Evolutionary conservation across 2,888 invertebrate genomes (phyloP), one percentile per base, ranked within the genome.

Genomic region (Dolomedes plantarius): DNA sequence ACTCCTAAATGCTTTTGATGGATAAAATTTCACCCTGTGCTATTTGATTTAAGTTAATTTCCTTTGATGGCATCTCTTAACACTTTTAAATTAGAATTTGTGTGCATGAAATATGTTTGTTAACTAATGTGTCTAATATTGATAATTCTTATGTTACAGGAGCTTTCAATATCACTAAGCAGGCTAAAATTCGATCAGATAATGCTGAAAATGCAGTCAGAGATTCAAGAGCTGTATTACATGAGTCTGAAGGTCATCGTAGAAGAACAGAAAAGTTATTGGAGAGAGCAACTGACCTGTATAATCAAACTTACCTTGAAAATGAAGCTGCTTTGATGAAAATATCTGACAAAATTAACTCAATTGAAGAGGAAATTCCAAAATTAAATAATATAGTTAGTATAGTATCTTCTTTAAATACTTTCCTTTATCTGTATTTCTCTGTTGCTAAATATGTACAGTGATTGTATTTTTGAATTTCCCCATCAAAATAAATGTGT

Each of bases 111-210:
- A n/a, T n/a, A n/a, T n/a, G n/a, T n/a, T n/a, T n/a, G n/a, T n/a
- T n/a, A n/a, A n/a, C n/a, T n/a, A n/a, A n/a, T n/a, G n/a, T n/a
- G n/a, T n/a, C n/a, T n/a, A n/a, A n/a, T n/a, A n/a, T n/a, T n/a
- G n/a, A n/a, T n/a, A 39, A 19, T 36, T 36, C 0, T 23, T 68
- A 13, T 31, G 28, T 50, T 67, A 1, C 27, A 86, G 94, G 94
- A 88, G 99, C 99, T 0, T 93, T 98, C 75, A 97, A 97, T 90
- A 94, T 98, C 64, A 98, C 98, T 0, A 94, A 95, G 41, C 96
- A 96, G 89, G 94, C 94, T 88, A 93, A 93, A 75, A 91, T 92
- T 46, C 92, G 93, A 65, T 94, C 94, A 0, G 91, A 92, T 67
- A 92, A 92, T 19, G 94, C 94, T 0, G 93, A 94, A 89, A 78